Percentiles rank a stretch among this genome's conserved stretches.
Evolutionary conservation across 2,113 vertebrate genomes (phyloP).

Genomic region (Cynopterus brachyotis): DNA sequence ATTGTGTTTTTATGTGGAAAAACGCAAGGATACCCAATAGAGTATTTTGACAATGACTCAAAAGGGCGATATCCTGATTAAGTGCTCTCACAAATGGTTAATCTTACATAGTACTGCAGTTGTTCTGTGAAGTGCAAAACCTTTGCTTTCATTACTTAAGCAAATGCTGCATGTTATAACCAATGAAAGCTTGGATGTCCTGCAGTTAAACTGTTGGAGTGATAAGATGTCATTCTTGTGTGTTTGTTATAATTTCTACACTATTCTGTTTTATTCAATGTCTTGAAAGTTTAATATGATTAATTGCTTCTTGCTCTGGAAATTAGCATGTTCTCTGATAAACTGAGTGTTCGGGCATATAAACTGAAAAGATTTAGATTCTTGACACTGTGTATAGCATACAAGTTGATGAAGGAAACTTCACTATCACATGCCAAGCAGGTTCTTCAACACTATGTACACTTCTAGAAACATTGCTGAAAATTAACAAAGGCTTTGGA

Average conservation of each 20-base stretch:
- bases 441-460: constrained; percentile 50
- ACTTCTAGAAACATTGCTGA: constrained; percentile 42
- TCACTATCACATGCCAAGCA: constrained; percentile 45
- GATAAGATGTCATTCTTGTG: constrained; percentile 75
- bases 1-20: neutral
- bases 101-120: neutral
- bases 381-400: constrained; percentile 14
- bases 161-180: constrained; percentile 68
- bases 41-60: neutral
- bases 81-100: neutral
- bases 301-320: constrained; percentile 75
- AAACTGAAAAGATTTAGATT: constrained; percentile 72
- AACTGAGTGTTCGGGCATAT: constrained; percentile 58
- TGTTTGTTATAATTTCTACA: constrained; percentile 76
- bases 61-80: neutral
- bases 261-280: constrained; percentile 71
- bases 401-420: constrained; percentile 52
- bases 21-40: neutral
- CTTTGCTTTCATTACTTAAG: constrained; percentile 77
- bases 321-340: constrained; percentile 67
- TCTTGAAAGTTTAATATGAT: constrained; percentile 76
- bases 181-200: constrained; percentile 60
- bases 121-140: constrained; percentile 63
- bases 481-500: constrained; percentile 46
- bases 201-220: constrained; percentile 71